Conservation (phyloP, 2,797 vertebrate genomes). For the Gallinago solitaria region DNA sequence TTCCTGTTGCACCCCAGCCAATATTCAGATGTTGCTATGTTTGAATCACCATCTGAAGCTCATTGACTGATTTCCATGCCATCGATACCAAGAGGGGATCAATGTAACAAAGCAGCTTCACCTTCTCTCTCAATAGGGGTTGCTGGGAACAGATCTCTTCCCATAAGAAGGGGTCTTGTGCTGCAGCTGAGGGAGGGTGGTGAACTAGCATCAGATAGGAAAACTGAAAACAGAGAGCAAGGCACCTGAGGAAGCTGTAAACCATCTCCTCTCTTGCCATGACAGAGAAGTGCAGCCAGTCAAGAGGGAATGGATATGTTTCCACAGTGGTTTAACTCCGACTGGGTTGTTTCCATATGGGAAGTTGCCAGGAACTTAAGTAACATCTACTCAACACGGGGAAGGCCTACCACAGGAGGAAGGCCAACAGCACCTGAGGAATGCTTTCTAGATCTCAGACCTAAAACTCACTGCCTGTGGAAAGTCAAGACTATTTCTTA, state of each 20-base stretch:
- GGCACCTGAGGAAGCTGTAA: not conserved
- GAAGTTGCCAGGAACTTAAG: not conserved
- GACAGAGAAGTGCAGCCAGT: not conserved
- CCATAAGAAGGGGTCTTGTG: not conserved
- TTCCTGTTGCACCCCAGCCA: not conserved
- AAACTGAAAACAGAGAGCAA: not conserved
- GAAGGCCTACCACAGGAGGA: not conserved
- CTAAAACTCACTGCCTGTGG: not conserved
- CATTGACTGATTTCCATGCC: not conserved
- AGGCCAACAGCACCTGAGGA: not conserved
- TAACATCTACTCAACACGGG: not conserved
- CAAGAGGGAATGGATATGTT: not conserved
- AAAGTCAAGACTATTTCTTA: not conserved
- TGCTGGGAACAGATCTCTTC: not conserved
- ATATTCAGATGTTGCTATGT: not conserved
- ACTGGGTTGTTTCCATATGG: not conserved
- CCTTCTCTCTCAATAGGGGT: not conserved
- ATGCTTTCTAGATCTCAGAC: not conserved
- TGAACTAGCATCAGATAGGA: not conserved
- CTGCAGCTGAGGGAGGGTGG: not conserved
- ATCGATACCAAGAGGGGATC: not conserved
- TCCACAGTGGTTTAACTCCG: not conserved
- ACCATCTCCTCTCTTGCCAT: not conserved
- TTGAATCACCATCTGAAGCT: not conserved
- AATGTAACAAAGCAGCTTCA: not conserved